Percentiles rank a stretch among this genome's conserved stretches.
phyloP scores from a whole-genome alignment of 2,888 invertebrate genomes.

The Pammene aurita region DNA sequence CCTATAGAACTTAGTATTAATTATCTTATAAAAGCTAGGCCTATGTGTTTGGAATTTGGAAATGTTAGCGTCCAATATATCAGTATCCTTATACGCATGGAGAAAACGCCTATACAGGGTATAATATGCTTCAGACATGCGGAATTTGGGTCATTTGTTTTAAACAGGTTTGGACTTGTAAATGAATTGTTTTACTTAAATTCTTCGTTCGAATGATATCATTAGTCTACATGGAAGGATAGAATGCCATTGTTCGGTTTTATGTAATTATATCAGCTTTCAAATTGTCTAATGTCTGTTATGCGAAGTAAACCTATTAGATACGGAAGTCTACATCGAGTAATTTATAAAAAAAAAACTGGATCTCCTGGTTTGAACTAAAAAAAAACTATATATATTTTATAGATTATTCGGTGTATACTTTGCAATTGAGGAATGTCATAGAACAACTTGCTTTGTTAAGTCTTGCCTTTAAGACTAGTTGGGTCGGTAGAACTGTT shows the following conservation, averaged over 20 bases:
- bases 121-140: conserved; percentile 27
- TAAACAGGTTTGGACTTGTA: background rate
- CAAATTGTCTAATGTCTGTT: background rate
- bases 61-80: conserved; percentile 29
- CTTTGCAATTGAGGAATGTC: background rate
- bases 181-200: too few species aligned
- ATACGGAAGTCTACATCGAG: background rate
- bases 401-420: background rate
- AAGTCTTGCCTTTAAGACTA: conserved; percentile 1
- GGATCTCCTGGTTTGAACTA: too few species aligned
- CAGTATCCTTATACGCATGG: background rate
- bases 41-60: conserved; percentile 29
- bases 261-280: background rate
- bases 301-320: background rate
- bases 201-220: too few species aligned
- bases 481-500: background rate
- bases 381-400: background rate
- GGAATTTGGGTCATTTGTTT: conserved; percentile 11
- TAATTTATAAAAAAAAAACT: background rate
- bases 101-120: conserved; percentile 38
- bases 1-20: conserved; percentile 36
- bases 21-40: conserved; percentile 32
- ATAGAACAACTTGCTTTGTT: background rate
- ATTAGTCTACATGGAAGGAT: too few species aligned
- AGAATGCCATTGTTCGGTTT: background rate